Base-by-base conservation (phyloP, 2,888 invertebrate genomes). In the Drosophila subsilvestris region DNA sequence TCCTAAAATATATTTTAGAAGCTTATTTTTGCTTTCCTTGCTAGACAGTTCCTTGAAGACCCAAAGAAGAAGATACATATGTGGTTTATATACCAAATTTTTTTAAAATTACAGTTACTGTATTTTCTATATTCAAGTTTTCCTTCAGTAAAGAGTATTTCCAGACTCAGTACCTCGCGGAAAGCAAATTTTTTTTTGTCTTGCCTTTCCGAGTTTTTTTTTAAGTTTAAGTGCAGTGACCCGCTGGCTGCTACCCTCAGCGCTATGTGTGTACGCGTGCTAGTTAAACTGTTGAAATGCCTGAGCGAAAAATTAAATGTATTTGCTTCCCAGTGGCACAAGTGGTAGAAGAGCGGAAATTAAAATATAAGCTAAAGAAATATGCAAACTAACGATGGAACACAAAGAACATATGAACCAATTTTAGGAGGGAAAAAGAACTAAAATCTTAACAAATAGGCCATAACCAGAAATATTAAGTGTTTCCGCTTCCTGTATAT, bases 191-290 rank as follows among this genome's bases (percentile, higher is more conserved):
- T 61, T 47, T 2, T 7, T 25, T 37, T 18, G 1, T 75, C n/a
- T 80, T 81, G 67, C 69, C 80, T 74, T 63, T 62, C 69, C 54
- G 60, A 1, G 42, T 32, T 51, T 53, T 69, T 68, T 65, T 78
- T 49, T 63, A 78, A 86, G 75, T 86, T 86, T 20, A 20, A 20
- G 20, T 20, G 20, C 20, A 20, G 20, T 20, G 20, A 3, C 2
- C 20, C 20, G 20, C 20, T 20, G 20, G 20, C 20, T 20, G 20
- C 20, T 2, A 20, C 20, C 22, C 22, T 22, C 22, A 0, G 22
- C 22, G 3, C 22, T 22, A 12, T 44, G 12, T 45, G 17, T 25
- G 43, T 29, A 37, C 1, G 18, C 42, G 7, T 48, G 56, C 56
- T 42, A 45, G 50, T 51, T 70, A 62, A 70, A 71, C 56, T 70